These are phyloP conservation scores for Acutogordius australiensis DNA, from an alignment of 2,888 invertebrate genomes.

Conservation along the genomic window DNA sequence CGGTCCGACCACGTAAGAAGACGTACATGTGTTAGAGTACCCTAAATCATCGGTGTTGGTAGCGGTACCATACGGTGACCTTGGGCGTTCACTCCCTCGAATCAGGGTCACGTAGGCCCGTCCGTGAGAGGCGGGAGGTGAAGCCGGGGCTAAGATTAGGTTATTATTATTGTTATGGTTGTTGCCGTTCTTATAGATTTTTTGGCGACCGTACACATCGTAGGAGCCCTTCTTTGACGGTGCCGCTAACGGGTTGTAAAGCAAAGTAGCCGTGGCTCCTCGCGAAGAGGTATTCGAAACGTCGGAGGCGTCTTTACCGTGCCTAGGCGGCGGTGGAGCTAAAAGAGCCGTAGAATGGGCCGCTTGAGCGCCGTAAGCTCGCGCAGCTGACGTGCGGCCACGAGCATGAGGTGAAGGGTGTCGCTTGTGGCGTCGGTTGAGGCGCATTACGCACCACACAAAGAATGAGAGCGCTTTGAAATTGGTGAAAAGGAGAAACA, in stretches of 20 bases:
- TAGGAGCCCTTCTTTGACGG: background rate
- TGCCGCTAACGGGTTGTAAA: background rate
- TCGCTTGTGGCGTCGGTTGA: no score
- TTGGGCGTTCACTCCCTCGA: background rate
- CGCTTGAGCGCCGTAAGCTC: background rate
- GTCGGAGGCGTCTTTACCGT: no score
- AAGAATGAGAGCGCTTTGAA: background rate
- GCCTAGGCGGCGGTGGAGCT: no score
- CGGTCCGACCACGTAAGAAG: background rate
- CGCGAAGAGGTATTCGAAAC: background rate
- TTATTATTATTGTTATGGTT: background rate
- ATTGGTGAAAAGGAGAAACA: background rate
- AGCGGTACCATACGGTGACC: background rate
- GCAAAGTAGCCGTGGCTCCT: background rate
- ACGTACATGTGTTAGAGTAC: background rate
- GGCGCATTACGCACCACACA: background rate
- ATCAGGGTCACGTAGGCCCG: background rate
- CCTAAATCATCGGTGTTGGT: background rate
- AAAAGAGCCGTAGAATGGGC: background rate
- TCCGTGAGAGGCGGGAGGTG: no score
- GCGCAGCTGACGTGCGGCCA: background rate
- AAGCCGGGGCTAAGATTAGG: no score
- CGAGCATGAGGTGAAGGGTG: no score
- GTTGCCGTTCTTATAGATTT: no score
- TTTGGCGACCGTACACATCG: background rate